phyloP scores from a whole-genome alignment of 2,113 vertebrate genomes.

The Fregetta grallaria region DNA sequence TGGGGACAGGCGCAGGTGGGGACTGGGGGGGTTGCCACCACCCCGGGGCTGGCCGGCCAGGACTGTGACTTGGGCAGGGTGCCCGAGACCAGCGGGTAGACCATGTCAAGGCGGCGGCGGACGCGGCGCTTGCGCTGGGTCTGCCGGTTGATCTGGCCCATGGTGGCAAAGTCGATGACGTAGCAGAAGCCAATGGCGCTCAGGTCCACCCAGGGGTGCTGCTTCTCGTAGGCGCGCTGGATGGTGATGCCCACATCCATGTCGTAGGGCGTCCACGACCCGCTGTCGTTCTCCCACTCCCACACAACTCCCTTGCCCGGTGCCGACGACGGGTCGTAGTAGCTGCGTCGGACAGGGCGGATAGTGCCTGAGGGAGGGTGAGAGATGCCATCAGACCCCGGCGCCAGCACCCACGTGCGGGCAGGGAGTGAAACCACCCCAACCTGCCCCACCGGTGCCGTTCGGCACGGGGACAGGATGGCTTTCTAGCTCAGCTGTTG shows the following conservation, averaged over 20 bases:
- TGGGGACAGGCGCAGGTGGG: conserved; percentile 87
- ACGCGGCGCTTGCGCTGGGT: conserved; percentile 84
- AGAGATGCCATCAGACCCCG: neutral
- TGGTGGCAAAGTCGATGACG: conserved; percentile 77
- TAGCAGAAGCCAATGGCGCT: conserved; percentile 80
- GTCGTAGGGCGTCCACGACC: conserved; percentile 78
- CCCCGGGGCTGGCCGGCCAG: conserved; percentile 64
- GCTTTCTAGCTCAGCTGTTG: neutral
- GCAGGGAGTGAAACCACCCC: neutral
- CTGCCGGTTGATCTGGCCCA: conserved; percentile 83
- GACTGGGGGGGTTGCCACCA: conserved; percentile 46
- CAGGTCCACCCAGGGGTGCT: conserved; percentile 80
- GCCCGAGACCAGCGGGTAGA: conserved; percentile 83
- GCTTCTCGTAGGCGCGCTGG: conserved; percentile 77
- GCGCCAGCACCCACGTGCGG: neutral
- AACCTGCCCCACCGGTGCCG: neutral
- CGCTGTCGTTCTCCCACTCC: conserved; percentile 81
- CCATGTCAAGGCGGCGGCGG: conserved; percentile 80
- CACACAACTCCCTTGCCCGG: conserved; percentile 79
- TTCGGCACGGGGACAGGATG: rapidly evolving
- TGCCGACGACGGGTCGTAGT: conserved; percentile 73
- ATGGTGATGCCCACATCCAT: conserved; percentile 81
- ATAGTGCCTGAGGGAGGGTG: conserved; percentile 69
- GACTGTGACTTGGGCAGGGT: conserved; percentile 79
- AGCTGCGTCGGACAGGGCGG: conserved; percentile 77